Evolutionary conservation across 2,113 vertebrate genomes (phyloP), one percentile per base, ranked within the genome.

Genomic region (Athene noctua): DNA sequence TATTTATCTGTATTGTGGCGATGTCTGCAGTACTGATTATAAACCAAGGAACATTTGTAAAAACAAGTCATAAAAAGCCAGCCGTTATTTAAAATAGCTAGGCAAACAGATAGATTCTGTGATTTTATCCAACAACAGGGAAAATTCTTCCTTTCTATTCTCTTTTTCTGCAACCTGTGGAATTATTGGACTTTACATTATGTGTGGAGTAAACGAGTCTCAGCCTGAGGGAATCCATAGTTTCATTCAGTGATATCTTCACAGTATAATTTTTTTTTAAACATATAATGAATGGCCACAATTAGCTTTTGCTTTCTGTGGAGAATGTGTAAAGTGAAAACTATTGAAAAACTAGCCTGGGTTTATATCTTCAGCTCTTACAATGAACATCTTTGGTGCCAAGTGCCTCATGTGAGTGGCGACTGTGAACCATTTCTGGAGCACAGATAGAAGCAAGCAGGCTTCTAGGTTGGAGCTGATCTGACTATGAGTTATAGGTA

Each of bases 401-500:
- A 57, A 61, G 10, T 22, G 46, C 57, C 65, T 95, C 55, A 57
- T 13, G 46, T 42, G 42, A 92, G 71, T 49, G 57, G 88, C 1
- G 1, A 23, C 4, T 71, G 44, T 80, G 61, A 92, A 94, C 92
- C 89, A 58, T 90, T 96, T 97, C 86, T 95, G 90, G 92, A 95
- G 86, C 80, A 92, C 34, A 93, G 82, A 93, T n/a, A 96, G 89
- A 93, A 95, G 96, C 44, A 94, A 94, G 91, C 84, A 91, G 77
- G 87, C 32, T 95, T 95, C 86, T 86, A 59, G 90, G 92, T 42
- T 91, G 40, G 73, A 96, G 80, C 80, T 96, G 92, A 97, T 97
- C 86, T 97, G 87, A 96, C 78, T 96, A 89, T 97, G 97, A 98
- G 92, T 98, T 98, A 98, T 97, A 97, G 95, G 89, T 94, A 97